Evolutionary conservation across 2,113 vertebrate genomes (phyloP).

Genomic region (Heteronetta atricapilla): DNA sequence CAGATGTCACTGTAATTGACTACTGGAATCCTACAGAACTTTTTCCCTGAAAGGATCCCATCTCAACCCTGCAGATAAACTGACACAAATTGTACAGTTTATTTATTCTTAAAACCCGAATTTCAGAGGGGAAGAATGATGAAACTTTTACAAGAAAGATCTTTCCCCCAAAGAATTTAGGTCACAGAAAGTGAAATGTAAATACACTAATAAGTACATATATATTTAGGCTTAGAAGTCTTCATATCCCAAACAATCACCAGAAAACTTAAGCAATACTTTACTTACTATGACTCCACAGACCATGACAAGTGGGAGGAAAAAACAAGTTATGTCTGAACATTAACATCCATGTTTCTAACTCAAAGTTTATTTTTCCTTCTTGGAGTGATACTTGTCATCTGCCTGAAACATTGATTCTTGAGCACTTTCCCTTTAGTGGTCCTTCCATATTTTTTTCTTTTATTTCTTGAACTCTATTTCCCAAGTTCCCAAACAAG

Average conservation of each 20-base stretch:
- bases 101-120: neutral
- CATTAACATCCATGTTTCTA: neutral
- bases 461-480: neutral
- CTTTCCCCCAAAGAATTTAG: neutral
- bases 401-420: neutral
- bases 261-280: neutral
- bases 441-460: neutral
- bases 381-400: neutral
- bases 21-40: neutral
- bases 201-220: neutral
- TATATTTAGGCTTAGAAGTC: neutral
- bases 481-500: neutral
- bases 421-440: neutral
- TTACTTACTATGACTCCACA: neutral
- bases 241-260: neutral
- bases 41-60: neutral
- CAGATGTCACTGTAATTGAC: neutral
- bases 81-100: neutral
- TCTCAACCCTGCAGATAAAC: neutral
- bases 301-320: neutral
- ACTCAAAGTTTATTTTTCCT: constrained; percentile 6
- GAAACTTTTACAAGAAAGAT: neutral
- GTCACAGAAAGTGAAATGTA: neutral
- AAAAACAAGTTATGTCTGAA: neutral
- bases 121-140: neutral